These are phyloP conservation scores for Brachyistius frenatus DNA, from an alignment of 2,113 vertebrate genomes.

Conservation along the genomic window DNA sequence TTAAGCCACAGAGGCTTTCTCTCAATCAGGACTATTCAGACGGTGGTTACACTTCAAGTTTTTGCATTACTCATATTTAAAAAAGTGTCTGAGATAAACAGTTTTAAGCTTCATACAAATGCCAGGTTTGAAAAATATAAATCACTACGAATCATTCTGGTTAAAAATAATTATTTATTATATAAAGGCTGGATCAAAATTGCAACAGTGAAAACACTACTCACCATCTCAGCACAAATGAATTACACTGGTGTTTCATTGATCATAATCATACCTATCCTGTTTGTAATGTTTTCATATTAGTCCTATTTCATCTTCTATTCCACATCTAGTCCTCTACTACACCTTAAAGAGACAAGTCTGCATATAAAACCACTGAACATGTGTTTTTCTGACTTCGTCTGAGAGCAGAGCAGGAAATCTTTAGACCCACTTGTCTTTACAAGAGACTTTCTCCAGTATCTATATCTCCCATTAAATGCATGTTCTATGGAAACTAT, in stretches of 20 bases:
- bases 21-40: background rate
- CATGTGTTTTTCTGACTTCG: conserved; percentile 62
- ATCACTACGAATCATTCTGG: conserved; percentile 30
- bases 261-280: conserved; percentile 21
- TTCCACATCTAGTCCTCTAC: conserved; percentile 14
- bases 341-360: conserved; percentile 34
- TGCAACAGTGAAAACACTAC: conserved; percentile 15
- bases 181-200: conserved; percentile 16
- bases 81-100: conserved; percentile 1
- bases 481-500: conserved; percentile 81
- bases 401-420: conserved; percentile 40
- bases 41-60: background rate
- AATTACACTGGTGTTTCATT: conserved; percentile 38
- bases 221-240: conserved; percentile 24
- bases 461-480: conserved; percentile 76
- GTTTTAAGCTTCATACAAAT: background rate
- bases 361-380: conserved; percentile 38
- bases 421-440: conserved; percentile 60
- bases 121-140: conserved; percentile 5
- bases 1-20: background rate
- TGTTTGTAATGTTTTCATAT: conserved; percentile 41
- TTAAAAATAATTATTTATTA: conserved; percentile 17
- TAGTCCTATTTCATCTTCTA: conserved; percentile 16
- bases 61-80: background rate
- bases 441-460: conserved; percentile 69